Base-by-base conservation (phyloP, 2,113 vertebrate genomes). In the Arizona elegans region DNA sequence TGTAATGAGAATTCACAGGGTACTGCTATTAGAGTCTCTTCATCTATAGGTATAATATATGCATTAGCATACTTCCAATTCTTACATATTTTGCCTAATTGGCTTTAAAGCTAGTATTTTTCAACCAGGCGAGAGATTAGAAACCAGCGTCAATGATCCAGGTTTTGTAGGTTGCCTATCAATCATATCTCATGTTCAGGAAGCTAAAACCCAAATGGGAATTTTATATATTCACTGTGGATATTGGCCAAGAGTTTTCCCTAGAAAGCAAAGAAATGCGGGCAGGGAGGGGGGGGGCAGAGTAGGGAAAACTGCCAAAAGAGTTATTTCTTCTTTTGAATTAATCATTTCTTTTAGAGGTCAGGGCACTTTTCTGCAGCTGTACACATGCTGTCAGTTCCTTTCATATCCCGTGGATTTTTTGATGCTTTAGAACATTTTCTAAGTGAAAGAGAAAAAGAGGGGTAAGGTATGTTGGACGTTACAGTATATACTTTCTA, bases 321-420 rank as follows among this genome's bases (percentile, higher is more conserved):
- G 47, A 65, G 58, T 33, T 65, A 12, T 92, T 92, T 65, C 56
- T 53, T 52, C 50, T 54, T 29, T 33, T 87, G 58, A 88, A 92
- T 65, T 65, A 92, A 88, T 88, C 56, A 88, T 92, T 58, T 29
- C 52, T 65, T 65, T 88, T 88, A 92, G 56, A 26, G 86, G 56
- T 65, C 56, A 43, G 43, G 58, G 29, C 54, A 50, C 10, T 23
- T 92, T 92, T 92, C 6, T 87, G 86, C 47, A 65, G n/a, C 86
- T 53, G 56, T 21, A 33, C 23, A 53, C 17, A 26, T 33, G 56
- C n/a, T 65, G 26, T 33, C 29, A 38, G 8, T 87, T 87, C 62
- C 47, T 92, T n/a, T 81, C 75, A 81, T 38, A 52, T 92, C 29
- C 85, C 33, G 4, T 26, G 7, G 26, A 59, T 87, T 86, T 47